phyloP scores from a whole-genome alignment of 1,140 invertebrate species.

The Nephila pilipes region DNA sequence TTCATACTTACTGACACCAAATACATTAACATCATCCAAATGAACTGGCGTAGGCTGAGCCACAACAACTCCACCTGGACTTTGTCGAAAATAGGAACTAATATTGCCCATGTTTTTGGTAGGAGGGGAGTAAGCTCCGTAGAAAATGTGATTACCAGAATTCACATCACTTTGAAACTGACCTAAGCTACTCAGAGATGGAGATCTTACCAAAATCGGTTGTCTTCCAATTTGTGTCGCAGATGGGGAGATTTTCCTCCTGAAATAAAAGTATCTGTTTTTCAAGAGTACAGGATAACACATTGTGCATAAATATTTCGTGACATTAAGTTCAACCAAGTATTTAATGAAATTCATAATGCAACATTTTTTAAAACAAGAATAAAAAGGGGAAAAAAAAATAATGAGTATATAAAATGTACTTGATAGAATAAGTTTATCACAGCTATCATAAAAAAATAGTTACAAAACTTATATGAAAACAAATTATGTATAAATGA shows the following conservation, averaged over 20 bases:
- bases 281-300: too few species aligned
- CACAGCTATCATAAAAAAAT: too few species aligned
- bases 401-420: too few species aligned
- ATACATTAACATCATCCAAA: constrained; percentile 64
- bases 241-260: constrained; percentile 69
- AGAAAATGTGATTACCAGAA: constrained; percentile 31
- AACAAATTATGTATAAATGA: too few species aligned
- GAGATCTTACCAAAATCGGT: constrained; percentile 65
- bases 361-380: too few species aligned
- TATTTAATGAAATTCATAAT: too few species aligned
- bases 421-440: too few species aligned
- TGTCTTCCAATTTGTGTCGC: constrained; percentile 18
- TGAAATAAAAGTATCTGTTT: not conserved
- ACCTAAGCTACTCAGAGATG: constrained; percentile 61
- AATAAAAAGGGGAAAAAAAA: too few species aligned
- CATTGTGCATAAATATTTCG: too few species aligned
- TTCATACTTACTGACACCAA: constrained; percentile 54
- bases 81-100: constrained; percentile 53
- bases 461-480: too few species aligned
- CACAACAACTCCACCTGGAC: constrained; percentile 56
- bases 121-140: constrained; percentile 22
- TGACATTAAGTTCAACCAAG: too few species aligned
- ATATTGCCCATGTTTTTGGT: constrained; percentile 63
- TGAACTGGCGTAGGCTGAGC: constrained; percentile 66
- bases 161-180: constrained; percentile 41